Conservation (phyloP, 2,113 vertebrate species). For the Zosterops pallidus region DNA sequence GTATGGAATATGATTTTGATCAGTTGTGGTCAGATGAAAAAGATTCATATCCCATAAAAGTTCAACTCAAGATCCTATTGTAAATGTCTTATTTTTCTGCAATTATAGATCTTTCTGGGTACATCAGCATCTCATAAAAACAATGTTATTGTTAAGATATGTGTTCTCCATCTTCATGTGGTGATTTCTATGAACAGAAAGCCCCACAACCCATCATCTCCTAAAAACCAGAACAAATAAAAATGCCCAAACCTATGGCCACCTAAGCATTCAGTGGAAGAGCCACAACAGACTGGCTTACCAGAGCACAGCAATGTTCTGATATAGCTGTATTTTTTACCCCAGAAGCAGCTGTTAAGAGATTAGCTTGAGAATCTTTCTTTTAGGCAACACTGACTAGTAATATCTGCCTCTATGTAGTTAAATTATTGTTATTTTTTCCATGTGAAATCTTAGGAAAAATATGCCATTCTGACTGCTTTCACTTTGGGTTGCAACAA, state of each 20-base stretch:
- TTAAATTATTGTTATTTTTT: background rate
- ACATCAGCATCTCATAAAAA: background rate
- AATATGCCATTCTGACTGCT: background rate
- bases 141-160: background rate
- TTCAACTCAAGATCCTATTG: background rate
- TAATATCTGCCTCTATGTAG: background rate
- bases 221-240: fast-evolving
- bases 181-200: background rate
- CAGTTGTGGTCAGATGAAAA: background rate
- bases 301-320: background rate
- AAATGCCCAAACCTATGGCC: fast-evolving
- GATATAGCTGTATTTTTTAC: background rate
- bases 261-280: background rate
- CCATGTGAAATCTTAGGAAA: background rate
- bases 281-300: background rate
- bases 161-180: background rate
- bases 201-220: fast-evolving
- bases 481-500: background rate
- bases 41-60: background rate
- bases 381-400: background rate
- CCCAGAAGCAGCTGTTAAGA: background rate
- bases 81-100: background rate
- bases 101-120: background rate
- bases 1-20: background rate
- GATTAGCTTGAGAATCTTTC: background rate